Conservation (phyloP, 1,140 invertebrate species). For the Potamilus streckersoni region DNA sequence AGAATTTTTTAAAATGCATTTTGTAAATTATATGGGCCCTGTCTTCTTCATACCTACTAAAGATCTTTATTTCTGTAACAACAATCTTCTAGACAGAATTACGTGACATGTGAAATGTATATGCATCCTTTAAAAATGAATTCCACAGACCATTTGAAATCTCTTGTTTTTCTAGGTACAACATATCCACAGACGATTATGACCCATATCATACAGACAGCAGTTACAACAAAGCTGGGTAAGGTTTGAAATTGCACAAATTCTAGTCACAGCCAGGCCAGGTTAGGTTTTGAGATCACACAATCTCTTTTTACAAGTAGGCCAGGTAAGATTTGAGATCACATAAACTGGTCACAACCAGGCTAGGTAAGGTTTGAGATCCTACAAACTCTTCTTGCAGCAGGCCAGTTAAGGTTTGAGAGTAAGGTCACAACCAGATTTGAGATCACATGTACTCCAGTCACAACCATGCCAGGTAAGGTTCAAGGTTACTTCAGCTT, state of each 20-base stretch:
- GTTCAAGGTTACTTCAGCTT: no score
- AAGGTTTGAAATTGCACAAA: constrained; percentile 16
- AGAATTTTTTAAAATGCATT: background rate
- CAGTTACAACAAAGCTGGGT: constrained; percentile 53
- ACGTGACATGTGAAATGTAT: background rate
- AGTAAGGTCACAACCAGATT: no score
- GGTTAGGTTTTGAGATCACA: no score
- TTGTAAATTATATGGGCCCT: constrained; percentile 2
- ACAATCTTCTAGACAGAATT: background rate
- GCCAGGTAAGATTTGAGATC: no score
- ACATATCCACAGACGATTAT: constrained; percentile 67
- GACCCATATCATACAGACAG: constrained; percentile 60
- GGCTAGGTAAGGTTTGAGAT: no score
- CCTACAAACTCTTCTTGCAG: no score
- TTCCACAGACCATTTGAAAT: background rate
- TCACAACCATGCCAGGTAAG: no score
- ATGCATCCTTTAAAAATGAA: background rate
- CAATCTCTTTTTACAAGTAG: no score
- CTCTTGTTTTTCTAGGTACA: constrained; percentile 56
- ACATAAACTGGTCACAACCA: no score
- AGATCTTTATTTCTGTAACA: background rate
- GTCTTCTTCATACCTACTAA: background rate
- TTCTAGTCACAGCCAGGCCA: no score
- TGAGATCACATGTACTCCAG: no score
- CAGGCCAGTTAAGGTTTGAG: no score